phyloP scores from a whole-genome alignment of 2,797 vertebrate genomes.

The Tarsius wallacei region DNA sequence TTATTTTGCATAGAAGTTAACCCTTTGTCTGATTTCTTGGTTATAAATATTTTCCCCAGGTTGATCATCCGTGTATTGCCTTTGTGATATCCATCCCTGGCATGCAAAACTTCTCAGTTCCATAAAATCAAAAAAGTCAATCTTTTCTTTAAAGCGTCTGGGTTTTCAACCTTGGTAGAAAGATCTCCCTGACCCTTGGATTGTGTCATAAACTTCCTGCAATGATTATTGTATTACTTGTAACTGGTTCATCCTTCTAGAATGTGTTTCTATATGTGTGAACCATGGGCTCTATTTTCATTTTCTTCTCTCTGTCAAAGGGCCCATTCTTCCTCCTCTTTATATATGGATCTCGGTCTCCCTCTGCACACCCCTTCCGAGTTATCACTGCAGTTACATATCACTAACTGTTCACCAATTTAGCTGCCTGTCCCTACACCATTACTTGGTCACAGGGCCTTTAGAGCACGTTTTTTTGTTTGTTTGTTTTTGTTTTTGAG shows the following conservation, averaged over 20 bases:
- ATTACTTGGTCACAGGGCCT: rapidly evolving
- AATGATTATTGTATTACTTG: too few relatives aligned
- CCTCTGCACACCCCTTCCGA: rapidly evolving
- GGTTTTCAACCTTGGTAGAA: not conserved
- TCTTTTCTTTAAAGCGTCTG: not conserved
- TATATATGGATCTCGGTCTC: too few relatives aligned
- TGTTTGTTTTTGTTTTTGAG: too few relatives aligned
- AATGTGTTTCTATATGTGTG: not conserved
- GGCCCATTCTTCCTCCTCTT: rapidly evolving
- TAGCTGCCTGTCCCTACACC: rapidly evolving
- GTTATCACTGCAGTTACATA: rapidly evolving
- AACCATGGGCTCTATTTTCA: not conserved
- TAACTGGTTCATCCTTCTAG: not conserved
- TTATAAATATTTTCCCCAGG: not conserved
- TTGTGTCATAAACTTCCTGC: not conserved
- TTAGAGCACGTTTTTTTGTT: not conserved
- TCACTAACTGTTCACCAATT: rapidly evolving
- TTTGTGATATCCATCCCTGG: not conserved
- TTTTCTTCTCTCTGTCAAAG: not conserved
- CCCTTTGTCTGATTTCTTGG: not conserved
- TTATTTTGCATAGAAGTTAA: not conserved
- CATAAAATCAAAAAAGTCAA: not conserved
- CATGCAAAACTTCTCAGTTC: not conserved
- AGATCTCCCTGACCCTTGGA: not conserved
- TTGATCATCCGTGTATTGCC: too few relatives aligned